Evolutionary conservation across 2,797 vertebrate species (phyloP).

Genomic region (Xenopus petersii): DNA sequence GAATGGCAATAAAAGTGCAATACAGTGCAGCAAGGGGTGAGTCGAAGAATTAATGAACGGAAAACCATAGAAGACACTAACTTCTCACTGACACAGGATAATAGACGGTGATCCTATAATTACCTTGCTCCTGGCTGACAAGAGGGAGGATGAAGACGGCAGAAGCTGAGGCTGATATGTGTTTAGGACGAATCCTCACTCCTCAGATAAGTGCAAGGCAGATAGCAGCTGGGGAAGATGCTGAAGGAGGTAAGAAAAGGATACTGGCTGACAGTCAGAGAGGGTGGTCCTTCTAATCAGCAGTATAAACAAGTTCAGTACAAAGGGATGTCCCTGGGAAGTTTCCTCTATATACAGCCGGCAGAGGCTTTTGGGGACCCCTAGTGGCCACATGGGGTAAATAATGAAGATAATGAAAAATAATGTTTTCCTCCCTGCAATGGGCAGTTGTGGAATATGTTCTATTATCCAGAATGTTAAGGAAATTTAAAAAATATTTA

Average conservation of each 20-base stretch:
- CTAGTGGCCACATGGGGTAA: constrained; percentile 12
- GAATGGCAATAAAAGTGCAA: no score
- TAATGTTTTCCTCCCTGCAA: no score
- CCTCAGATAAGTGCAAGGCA: constrained; percentile 3
- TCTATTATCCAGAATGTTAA: no score
- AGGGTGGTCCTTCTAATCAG: constrained; percentile 39
- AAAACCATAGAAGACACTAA: no score
- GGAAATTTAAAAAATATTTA: no score
- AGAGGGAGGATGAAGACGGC: not conserved
- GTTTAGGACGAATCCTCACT: not conserved
- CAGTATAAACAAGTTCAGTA: constrained; percentile 30
- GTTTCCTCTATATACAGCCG: constrained; percentile 4
- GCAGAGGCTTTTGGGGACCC: constrained; percentile 6
- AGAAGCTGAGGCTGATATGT: not conserved
- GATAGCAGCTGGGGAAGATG: constrained; percentile 14
- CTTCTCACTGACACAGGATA: no score
- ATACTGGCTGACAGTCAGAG: constrained; percentile 30
- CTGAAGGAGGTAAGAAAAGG: constrained; percentile 24
- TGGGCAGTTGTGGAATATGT: no score
- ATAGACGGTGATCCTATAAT: not conserved
- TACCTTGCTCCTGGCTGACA: constrained; percentile 18
- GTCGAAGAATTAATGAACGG: no score
- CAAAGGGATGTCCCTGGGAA: constrained; percentile 37
- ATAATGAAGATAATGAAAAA: no score
- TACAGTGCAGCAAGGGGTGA: no score